A percentile compares a stretch with the other conserved stretches of the same genome.
phyloP scores from a whole-genome alignment of 37 sponge, comb jelly and placozoan species.

The Bolinopsis microptera region DNA sequence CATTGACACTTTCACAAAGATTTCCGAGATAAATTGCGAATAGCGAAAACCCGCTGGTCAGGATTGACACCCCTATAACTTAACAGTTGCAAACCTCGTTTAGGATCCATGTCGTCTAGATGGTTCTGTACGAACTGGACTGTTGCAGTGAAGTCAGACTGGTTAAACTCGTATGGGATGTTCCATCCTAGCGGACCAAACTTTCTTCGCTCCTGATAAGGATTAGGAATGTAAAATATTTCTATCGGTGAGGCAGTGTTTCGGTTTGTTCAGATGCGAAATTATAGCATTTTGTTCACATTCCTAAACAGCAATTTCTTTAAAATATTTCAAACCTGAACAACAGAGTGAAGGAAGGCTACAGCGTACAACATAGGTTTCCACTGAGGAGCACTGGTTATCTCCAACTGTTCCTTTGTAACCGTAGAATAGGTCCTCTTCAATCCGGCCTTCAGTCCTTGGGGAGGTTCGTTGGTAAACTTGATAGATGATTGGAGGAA shows the following conservation, averaged over 20 bases:
- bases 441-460: conserved; percentile 96
- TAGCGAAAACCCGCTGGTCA: too few relatives aligned
- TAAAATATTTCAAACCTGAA: conserved; percentile 29
- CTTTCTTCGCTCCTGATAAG: conserved; percentile 59
- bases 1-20: too few relatives aligned
- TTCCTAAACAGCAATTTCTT: too few relatives aligned
- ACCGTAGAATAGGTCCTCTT: conserved; percentile 88
- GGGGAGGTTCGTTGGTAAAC: conserved; percentile 98
- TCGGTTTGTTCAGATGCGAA: not conserved
- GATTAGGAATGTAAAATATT: not conserved
- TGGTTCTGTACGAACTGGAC: conserved; percentile 67
- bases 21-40: too few relatives aligned
- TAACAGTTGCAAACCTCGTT: conserved; percentile 34
- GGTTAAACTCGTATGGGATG: conserved; percentile 66
- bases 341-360: conserved; percentile 64
- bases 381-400: conserved; percentile 61
- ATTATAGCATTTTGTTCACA: not conserved
- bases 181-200: conserved; percentile 67
- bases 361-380: conserved; percentile 67
- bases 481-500: conserved; percentile 82
- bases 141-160: conserved; percentile 64
- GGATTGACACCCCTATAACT: too few relatives aligned
- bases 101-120: conserved; percentile 67
- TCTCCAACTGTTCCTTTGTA: conserved; percentile 59
- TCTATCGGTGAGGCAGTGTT: too few relatives aligned